Conservation (phyloP, 1,140 invertebrate species). For the Paramacrobiotus metropolitanus region DNA sequence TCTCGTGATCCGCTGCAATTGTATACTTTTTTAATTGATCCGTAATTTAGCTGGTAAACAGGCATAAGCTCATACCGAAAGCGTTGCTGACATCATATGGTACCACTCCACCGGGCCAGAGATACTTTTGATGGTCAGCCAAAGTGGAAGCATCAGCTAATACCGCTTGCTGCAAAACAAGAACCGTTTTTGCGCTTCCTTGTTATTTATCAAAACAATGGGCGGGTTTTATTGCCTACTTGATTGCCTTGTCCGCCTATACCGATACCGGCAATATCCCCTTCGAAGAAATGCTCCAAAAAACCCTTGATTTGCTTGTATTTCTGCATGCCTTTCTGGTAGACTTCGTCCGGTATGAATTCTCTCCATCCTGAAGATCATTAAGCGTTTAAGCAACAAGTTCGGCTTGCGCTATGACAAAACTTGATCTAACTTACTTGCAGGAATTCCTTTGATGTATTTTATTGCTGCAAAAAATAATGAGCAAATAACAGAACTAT, state of each 20-base stretch:
- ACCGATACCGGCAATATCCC: constrained; percentile 1
- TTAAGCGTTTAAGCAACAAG: background rate
- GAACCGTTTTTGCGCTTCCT: too few relatives aligned
- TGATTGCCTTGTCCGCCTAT: background rate
- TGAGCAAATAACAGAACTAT: background rate
- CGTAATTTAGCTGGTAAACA: background rate
- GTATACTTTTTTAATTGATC: background rate
- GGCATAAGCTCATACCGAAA: background rate
- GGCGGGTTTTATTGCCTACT: background rate
- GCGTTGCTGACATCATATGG: background rate
- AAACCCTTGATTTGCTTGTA: background rate
- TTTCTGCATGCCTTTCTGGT: background rate
- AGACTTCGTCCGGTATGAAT: background rate
- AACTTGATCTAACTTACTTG: background rate
- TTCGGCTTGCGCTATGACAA: background rate
- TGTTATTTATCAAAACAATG: background rate
- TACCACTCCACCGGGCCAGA: background rate
- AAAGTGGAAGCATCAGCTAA: background rate
- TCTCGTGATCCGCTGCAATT: background rate
- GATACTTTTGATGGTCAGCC: background rate
- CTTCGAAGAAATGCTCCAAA: background rate
- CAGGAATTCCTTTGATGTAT: background rate
- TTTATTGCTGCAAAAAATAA: background rate
- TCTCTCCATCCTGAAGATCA: background rate
- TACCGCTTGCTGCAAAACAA: background rate